phyloP scores from a whole-genome alignment of 2,888 invertebrate genomes.

The Ariolimax columbianus region DNA sequence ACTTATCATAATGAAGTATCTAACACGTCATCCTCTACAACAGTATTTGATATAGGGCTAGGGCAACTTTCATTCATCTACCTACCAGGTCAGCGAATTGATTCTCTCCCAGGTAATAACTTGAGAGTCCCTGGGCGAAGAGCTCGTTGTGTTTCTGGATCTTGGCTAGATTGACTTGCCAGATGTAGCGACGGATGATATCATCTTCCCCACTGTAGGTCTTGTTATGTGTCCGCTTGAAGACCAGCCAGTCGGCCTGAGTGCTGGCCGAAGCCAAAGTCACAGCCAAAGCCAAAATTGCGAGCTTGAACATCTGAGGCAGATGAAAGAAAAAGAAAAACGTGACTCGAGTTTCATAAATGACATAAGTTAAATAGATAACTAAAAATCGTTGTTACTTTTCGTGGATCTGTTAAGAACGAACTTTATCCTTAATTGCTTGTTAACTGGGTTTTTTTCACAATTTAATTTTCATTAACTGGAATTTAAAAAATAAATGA shows the following conservation, averaged over 20 bases:
- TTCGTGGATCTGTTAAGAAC: no score
- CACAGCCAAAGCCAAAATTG: slow-evolving; percentile 24
- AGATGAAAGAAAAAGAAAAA: background rate
- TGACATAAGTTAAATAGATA: no score
- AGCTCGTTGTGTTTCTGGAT: slow-evolving; percentile 65
- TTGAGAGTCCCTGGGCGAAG: slow-evolving; percentile 62
- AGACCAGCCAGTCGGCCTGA: slow-evolving; percentile 31
- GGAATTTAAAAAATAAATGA: no score
- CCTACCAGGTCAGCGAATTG: slow-evolving; percentile 81
- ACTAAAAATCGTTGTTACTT: no score
- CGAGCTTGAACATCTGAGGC: slow-evolving; percentile 43
- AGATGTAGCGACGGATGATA: slow-evolving; percentile 57
- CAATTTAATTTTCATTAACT: no score
- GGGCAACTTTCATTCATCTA: no score
- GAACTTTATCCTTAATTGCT: no score
- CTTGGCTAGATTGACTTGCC: slow-evolving; percentile 48
- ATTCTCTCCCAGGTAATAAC: slow-evolving; percentile 68
- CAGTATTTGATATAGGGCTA: no score
- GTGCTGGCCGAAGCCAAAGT: slow-evolving; percentile 31
- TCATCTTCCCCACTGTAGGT: slow-evolving; percentile 25
- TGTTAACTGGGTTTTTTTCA: no score
- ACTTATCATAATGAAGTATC: no score
- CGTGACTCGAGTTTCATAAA: no score
- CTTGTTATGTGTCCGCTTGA: slow-evolving; percentile 32
- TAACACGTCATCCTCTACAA: no score